phyloP scores from a whole-genome alignment of 2,113 vertebrate genomes.

The Microcebus jonahi region DNA sequence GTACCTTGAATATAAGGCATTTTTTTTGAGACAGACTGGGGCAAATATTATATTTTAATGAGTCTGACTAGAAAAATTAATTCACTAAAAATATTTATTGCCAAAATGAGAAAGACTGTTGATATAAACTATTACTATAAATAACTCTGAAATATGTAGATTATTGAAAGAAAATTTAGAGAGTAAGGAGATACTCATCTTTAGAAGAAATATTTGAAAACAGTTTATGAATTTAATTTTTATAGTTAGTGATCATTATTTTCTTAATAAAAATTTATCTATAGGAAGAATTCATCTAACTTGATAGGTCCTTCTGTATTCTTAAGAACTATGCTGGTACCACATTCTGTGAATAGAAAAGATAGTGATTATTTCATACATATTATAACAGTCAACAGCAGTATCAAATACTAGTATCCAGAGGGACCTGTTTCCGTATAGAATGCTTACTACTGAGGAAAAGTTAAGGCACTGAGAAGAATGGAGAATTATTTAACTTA shows the following conservation, averaged over 20 bases:
- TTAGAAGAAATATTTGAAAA: not conserved
- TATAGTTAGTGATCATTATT: not conserved
- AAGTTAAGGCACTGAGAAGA: not conserved
- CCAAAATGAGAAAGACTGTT: not conserved
- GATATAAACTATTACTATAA: not conserved
- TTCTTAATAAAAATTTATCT: not conserved
- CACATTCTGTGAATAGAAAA: not conserved
- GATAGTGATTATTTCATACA: not conserved
- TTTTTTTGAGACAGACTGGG: not conserved
- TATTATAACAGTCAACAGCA: not conserved
- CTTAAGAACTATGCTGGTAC: not conserved
- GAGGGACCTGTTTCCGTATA: not conserved
- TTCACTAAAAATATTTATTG: not conserved
- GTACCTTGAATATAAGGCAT: not conserved
- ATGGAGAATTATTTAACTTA: not conserved
- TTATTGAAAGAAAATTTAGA: not conserved
- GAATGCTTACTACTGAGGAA: not conserved
- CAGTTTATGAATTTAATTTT: not conserved
- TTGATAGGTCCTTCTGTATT: not conserved
- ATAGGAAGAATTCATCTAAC: not conserved
- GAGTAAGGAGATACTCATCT: not conserved
- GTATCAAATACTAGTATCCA: not conserved
- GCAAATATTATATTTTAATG: not conserved
- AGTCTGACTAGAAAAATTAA: not conserved
- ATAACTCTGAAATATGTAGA: not conserved